Conservation (phyloP, 2,797 vertebrate species). For the Oreochromis mossambicus region DNA sequence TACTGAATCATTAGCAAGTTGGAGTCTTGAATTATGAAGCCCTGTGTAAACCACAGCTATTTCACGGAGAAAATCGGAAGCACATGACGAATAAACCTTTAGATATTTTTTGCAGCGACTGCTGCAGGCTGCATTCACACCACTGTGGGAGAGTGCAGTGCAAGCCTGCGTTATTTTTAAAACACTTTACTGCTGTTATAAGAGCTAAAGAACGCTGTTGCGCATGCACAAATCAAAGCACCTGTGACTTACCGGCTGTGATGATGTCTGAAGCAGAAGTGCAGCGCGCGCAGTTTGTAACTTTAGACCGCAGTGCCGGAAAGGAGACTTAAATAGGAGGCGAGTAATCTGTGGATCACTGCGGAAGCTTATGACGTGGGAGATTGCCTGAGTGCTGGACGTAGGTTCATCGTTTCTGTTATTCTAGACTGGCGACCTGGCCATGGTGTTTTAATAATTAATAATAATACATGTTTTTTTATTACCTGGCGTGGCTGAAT, state of each 20-base stretch:
- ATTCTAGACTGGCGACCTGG: background rate
- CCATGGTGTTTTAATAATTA: too few relatives aligned
- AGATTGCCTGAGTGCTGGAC: background rate
- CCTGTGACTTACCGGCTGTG: background rate
- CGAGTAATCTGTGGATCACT: background rate
- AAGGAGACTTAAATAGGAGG: background rate
- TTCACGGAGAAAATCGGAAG: background rate
- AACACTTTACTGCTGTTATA: background rate
- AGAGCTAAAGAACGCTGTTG: background rate
- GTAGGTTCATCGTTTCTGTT: background rate
- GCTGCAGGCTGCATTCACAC: background rate
- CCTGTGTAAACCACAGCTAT: background rate
- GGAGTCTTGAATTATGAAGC: background rate
- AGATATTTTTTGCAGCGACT: fast-evolving
- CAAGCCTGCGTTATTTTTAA: background rate
- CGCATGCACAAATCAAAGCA: background rate
- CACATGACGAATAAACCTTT: background rate
- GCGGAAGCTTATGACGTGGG: background rate
- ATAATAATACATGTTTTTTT: too few relatives aligned
- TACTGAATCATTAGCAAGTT: background rate
- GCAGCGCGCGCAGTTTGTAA: background rate
- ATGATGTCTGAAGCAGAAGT: background rate
- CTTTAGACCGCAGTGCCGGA: background rate
- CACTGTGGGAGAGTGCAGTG: background rate
- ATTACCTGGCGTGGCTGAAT: too few relatives aligned